A percentile compares a stretch with the other conserved stretches of the same genome.
phyloP scores from a whole-genome alignment of 2,113 vertebrate genomes.

The Pteropus alecto region DNA sequence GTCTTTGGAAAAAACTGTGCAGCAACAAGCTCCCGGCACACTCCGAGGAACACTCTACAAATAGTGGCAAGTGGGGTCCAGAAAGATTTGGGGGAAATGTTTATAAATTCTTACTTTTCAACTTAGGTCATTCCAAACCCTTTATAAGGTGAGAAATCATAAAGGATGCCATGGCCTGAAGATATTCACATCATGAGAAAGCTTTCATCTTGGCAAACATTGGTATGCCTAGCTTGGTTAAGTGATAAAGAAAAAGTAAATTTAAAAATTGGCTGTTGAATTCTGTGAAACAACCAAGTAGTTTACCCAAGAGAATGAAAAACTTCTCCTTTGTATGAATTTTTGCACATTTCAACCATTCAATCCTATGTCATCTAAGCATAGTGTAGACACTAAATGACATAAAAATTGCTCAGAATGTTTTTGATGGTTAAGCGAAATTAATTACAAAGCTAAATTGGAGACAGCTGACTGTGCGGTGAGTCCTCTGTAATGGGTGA shows the following conservation, averaged over 20 bases:
- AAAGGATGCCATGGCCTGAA: neutral
- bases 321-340: neutral
- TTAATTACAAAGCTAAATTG: neutral
- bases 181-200: neutral
- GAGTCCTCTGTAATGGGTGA: neutral
- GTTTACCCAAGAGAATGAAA: neutral
- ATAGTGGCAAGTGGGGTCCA: neutral
- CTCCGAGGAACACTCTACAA: slow-evolving; percentile 17
- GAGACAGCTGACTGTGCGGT: neutral
- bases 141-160: neutral
- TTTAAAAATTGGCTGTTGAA: neutral
- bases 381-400: neutral
- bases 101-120: slow-evolving; percentile 17
- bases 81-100: neutral
- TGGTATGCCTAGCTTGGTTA: neutral
- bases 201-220: neutral
- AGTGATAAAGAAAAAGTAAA: neutral
- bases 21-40: neutral
- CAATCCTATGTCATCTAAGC: neutral
- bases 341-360: neutral
- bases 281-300: neutral
- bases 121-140: slow-evolving; percentile 39
- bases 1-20: slow-evolving; percentile 65
- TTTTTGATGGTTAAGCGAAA: neutral
- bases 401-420: neutral